Base-by-base conservation (phyloP, 1,140 invertebrate genomes). In the Limonius californicus region DNA sequence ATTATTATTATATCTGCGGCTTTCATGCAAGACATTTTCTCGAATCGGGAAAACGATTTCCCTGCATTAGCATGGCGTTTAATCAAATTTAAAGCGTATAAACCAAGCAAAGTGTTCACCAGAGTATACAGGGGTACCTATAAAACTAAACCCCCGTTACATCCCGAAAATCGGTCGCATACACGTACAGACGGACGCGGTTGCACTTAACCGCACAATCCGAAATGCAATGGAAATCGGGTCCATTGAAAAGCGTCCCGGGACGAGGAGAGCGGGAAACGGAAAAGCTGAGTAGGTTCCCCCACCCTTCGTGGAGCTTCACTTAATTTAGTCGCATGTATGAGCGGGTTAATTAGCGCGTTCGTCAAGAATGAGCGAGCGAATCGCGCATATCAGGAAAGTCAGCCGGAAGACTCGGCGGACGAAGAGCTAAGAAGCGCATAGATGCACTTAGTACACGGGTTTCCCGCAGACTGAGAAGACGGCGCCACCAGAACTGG, bases 401-500 rank as follows among this genome's bases (percentile, higher is more conserved):
- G 3, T 67, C 77, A 8, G 77, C 79, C 0, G 78, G 77, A 0
- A 78, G 47, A 79, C 78, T 1, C 73, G 3, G 77, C 77, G 2
- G 73, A 76, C 32, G 73, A 76, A 42, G 62, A 64, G 18, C 73
- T 70, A 27, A 50, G 43, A 54, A 30, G 61, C 45, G 50, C 47
- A 60, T 20, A 35, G 66, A 68, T 69, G 67, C 79, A 79, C 66
- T 76, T 72, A 23, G 79, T 81, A 80, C 68, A 77, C 78, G 59
- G 78, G 80, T 32, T 71, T 79, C n/a, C 68, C 80, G 66, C 78
- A 79, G 67, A 79, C 80, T 60, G 79, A 35, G 67, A 68, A 60
- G 66, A 54, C 39, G 59, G 65, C 65, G 62, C 57, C 68, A 58
- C 69, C 63, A 74, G 73, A 76, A 76, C 70, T 76, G 68, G 71